phyloP scores from a whole-genome alignment of 2,113 vertebrate species.

The Alethe castanea region DNA sequence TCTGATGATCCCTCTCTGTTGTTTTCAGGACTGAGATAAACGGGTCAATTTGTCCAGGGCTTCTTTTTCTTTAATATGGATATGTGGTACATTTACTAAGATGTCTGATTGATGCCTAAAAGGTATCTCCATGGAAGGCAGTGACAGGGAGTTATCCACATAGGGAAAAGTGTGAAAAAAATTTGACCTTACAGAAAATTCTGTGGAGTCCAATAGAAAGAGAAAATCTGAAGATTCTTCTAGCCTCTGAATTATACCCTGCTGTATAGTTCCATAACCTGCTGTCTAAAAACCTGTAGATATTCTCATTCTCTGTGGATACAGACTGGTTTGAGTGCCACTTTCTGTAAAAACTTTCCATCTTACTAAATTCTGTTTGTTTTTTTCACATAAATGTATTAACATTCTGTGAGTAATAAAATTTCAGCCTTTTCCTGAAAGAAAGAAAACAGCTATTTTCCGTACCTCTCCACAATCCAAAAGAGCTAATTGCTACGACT shows the following conservation, averaged over 20 bases:
- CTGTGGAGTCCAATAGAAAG: neutral
- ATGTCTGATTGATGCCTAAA: neutral
- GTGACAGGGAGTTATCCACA: neutral
- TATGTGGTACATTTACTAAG: neutral
- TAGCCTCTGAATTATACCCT: neutral
- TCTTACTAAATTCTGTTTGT: neutral
- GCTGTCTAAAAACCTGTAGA: neutral
- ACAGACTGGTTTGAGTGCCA: neutral
- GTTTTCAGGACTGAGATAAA: slow-evolving; percentile 5
- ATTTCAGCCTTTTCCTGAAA: neutral
- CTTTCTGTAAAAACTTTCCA: neutral
- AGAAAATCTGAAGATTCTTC: neutral
- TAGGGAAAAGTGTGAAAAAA: neutral
- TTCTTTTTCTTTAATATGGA: neutral
- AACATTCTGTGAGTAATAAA: neutral
- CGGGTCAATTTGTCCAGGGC: neutral
- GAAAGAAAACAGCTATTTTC: neutral
- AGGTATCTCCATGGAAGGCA: neutral
- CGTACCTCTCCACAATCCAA: neutral
- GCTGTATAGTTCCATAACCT: neutral
- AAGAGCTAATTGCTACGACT: neutral
- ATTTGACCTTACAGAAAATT: neutral
- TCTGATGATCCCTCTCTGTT: neutral
- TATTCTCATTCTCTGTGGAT: neutral
- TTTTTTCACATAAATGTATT: neutral